Conservation (phyloP, 2,797 vertebrate species). For the Sciaenops ocellatus region DNA sequence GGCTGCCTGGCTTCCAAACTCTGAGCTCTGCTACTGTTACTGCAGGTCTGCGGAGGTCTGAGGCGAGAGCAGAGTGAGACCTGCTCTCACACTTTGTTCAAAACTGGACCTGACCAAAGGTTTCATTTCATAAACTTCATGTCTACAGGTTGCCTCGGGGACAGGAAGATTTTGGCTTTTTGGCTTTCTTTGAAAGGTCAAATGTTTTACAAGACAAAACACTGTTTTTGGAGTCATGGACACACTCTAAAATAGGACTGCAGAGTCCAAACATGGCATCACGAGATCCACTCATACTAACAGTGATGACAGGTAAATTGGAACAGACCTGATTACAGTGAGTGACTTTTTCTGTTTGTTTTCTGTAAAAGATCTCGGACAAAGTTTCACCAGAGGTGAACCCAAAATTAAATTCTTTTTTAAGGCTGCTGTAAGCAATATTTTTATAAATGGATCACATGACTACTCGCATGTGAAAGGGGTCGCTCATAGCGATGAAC, state of each 20-base stretch:
- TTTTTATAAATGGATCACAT: not conserved
- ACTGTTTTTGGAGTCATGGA: constrained; percentile 16
- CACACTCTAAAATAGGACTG: constrained; percentile 4
- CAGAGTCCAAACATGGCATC: not conserved
- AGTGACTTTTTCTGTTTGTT: not conserved
- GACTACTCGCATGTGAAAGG: not conserved
- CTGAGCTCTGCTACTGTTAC: constrained; percentile 67
- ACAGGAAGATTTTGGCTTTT: constrained; percentile 3
- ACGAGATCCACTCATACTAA: not conserved
- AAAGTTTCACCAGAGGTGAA: not conserved
- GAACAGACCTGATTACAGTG: not conserved
- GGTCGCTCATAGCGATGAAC: not conserved
- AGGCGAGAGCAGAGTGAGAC: constrained; percentile 40
- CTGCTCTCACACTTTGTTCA: constrained; percentile 48
- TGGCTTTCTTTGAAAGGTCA: constrained; percentile 7
- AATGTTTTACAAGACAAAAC: not conserved
- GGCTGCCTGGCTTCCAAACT: constrained; percentile 71
- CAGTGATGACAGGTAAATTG: not conserved
- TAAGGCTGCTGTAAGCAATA: not conserved
- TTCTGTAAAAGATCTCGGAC: not conserved
- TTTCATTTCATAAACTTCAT: constrained; percentile 29
- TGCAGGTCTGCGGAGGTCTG: constrained; percentile 39
- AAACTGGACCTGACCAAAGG: constrained; percentile 10
- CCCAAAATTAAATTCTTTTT: not conserved
- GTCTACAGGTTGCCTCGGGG: not conserved